Conservation (phyloP, 2,797 vertebrate genomes). For the Ambastaia sidthimunki region DNA sequence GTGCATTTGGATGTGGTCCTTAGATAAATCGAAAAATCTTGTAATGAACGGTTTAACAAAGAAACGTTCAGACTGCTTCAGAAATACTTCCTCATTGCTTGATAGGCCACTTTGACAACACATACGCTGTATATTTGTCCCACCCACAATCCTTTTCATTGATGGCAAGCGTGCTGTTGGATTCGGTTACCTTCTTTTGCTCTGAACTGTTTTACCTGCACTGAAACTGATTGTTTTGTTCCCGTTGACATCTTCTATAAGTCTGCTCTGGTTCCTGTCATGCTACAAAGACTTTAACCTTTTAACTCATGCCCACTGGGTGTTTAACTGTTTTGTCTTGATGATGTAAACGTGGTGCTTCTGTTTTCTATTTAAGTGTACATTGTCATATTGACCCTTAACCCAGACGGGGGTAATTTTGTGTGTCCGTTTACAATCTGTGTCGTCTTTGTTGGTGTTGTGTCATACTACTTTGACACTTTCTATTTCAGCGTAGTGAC, state of each 20-base stretch:
- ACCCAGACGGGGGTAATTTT: conserved; percentile 17
- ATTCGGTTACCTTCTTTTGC: neutral
- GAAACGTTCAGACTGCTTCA: neutral
- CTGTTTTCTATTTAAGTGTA: conserved; percentile 56
- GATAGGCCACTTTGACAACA: neutral
- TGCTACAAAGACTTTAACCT: conserved; percentile 58
- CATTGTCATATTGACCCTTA: conserved; percentile 60
- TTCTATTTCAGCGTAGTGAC: conserved; percentile 10
- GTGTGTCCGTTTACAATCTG: conserved; percentile 17
- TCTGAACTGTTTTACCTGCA: neutral
- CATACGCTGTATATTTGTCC: too few relatives aligned
- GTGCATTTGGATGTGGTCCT: conserved; percentile 9
- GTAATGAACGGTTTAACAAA: neutral
- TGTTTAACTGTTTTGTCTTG: conserved; percentile 56
- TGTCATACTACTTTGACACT: neutral
- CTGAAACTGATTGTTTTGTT: neutral
- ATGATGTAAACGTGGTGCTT: conserved; percentile 49
- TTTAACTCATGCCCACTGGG: conserved; percentile 43
- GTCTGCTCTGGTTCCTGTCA: conserved; percentile 25
- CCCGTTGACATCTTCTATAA: conserved; percentile 21
- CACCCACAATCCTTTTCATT: neutral
- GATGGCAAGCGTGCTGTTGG: neutral
- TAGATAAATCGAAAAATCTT: conserved; percentile 3
- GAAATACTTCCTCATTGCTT: neutral
- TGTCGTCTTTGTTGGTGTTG: conserved; percentile 15